A percentile compares a stretch with the other conserved stretches of the same genome.
These are phyloP conservation scores for Tetramorium parvispinum DNA, from an alignment of 1,140 invertebrate genomes.

Conservation along the genomic window DNA sequence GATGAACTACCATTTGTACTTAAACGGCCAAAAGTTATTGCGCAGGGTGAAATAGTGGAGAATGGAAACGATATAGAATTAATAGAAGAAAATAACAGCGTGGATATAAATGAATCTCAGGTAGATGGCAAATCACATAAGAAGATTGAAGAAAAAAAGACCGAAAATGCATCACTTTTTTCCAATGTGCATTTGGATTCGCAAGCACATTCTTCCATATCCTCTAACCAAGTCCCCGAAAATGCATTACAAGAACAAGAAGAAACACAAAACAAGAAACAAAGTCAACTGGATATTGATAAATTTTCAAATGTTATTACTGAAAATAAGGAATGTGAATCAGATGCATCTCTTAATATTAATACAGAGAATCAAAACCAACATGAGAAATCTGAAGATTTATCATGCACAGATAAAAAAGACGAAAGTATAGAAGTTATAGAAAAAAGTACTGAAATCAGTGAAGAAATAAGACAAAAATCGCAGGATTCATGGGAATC, in stretches of 20 bases:
- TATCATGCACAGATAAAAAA: background rate
- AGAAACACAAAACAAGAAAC: background rate
- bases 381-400: background rate
- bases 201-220: too few species aligned
- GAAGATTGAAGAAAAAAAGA: background rate
- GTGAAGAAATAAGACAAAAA: background rate
- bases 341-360: background rate
- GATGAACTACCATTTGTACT: background rate
- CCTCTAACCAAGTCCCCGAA: background rate
- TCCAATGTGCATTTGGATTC: too few species aligned
- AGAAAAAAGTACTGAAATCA: background rate
- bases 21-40: conserved; percentile 49
- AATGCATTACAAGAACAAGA: background rate
- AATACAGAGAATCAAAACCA: background rate
- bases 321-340: conserved; percentile 14
- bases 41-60: background rate
- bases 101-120: background rate
- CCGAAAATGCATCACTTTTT: too few species aligned
- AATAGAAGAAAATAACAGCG: background rate
- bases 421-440: background rate
- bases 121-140: background rate
- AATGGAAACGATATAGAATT: background rate
- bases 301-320: background rate
- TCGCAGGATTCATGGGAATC: conserved; percentile 53
- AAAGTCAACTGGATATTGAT: conserved; percentile 9